These are phyloP conservation scores for Nebria brevicollis DNA, from an alignment of 2,888 invertebrate genomes.

Conservation along the genomic window DNA sequence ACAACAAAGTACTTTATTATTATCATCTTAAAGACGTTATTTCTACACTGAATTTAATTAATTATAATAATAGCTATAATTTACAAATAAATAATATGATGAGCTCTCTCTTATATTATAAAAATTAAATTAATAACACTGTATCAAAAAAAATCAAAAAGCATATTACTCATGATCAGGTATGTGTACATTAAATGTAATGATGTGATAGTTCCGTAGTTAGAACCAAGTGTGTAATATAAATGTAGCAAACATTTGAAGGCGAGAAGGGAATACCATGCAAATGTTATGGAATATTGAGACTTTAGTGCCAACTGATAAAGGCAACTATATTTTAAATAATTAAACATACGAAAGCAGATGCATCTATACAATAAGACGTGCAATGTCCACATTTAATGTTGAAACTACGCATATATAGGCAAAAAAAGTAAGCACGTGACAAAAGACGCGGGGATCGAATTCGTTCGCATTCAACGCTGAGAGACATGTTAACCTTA, in stretches of 20 bases:
- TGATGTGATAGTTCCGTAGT: slow-evolving; percentile 39
- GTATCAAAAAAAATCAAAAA: background rate
- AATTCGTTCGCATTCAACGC: no score
- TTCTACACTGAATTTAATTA: slow-evolving; percentile 18
- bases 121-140: background rate
- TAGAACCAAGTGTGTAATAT: slow-evolving; percentile 18
- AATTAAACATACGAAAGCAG: background rate
- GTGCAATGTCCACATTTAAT: background rate
- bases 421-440: no score
- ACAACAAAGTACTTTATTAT: slow-evolving; percentile 15
- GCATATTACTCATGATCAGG: slow-evolving; percentile 34
- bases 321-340: background rate
- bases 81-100: slow-evolving; percentile 4
- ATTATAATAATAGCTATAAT: slow-evolving; percentile 11
- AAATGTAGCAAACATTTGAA: background rate
- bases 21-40: background rate
- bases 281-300: background rate
- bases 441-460: no score
- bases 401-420: background rate
- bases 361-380: background rate
- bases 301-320: background rate
- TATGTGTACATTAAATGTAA: slow-evolving; percentile 45
- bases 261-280: slow-evolving; percentile 11
- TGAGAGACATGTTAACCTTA: no score
- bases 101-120: background rate